phyloP scores from a whole-genome alignment of 1,140 invertebrate species.

The Leptestheria dahalacensis region DNA sequence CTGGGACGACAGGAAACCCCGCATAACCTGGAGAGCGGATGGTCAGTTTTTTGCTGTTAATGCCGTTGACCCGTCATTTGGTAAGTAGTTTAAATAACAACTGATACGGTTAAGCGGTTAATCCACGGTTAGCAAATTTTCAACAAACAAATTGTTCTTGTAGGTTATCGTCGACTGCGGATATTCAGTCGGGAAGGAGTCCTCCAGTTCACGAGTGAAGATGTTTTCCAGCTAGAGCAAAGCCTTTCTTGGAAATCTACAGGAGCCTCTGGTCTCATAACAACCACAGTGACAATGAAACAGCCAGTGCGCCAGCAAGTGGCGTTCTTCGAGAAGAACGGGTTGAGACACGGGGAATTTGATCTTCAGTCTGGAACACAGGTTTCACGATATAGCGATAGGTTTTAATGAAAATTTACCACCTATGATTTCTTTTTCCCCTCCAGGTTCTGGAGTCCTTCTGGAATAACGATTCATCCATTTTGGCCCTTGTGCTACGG shows the following conservation, averaged over 20 bases:
- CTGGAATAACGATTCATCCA: slow-evolving; percentile 66
- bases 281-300: slow-evolving; percentile 32
- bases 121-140: no score
- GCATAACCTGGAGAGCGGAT: slow-evolving; percentile 70
- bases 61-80: slow-evolving; percentile 32
- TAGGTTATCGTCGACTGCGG: slow-evolving; percentile 40
- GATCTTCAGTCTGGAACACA: slow-evolving; percentile 27
- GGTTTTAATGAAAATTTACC: not conserved
- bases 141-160: no score
- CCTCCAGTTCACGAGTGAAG: slow-evolving; percentile 55
- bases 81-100: slow-evolving; percentile 19
- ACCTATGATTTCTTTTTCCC: slow-evolving; percentile 13
- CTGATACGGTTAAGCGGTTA: not conserved
- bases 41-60: slow-evolving; percentile 65
- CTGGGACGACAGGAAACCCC: slow-evolving; percentile 36
- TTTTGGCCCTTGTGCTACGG: slow-evolving; percentile 43
- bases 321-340: slow-evolving; percentile 83
- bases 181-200: slow-evolving; percentile 56
- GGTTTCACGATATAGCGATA: not conserved
- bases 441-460: slow-evolving; percentile 40
- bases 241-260: slow-evolving; percentile 60
- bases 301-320: slow-evolving; percentile 38
- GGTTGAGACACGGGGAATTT: slow-evolving; percentile 71
- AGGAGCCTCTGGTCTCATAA: slow-evolving; percentile 50
- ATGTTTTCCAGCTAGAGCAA: slow-evolving; percentile 46